Evolutionary conservation across 2,888 invertebrate genomes (phyloP).

Genomic region (Tiphia femorata): DNA sequence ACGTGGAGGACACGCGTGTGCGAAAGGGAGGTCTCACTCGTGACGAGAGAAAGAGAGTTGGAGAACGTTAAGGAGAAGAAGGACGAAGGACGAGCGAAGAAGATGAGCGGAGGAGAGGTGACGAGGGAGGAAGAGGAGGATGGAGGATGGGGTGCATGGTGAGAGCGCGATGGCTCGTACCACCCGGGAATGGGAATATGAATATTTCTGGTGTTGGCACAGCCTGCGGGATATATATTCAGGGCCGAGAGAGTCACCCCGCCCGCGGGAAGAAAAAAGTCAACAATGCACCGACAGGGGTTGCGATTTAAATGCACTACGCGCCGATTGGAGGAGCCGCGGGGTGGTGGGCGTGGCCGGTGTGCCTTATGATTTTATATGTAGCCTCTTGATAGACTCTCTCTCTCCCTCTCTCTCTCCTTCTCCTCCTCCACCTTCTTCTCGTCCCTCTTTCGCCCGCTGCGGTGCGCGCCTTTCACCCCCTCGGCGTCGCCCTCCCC

Average conservation of each 20-base stretch:
- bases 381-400: constrained; percentile 59
- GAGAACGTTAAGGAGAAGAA: background rate
- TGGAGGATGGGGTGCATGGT: constrained; percentile 15
- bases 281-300: constrained; percentile 64
- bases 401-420: constrained; percentile 28
- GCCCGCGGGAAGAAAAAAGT: constrained; percentile 54
- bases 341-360: constrained; percentile 66
- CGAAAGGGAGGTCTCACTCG: constrained; percentile 15
- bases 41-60: constrained; percentile 10
- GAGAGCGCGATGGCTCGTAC: constrained; percentile 34
- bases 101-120: constrained; percentile 2
- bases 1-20: constrained; percentile 37
- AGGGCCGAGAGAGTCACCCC: constrained; percentile 50
- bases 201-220: constrained; percentile 48
- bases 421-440: constrained; percentile 12
- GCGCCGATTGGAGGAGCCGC: constrained; percentile 56
- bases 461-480: constrained; percentile 10
- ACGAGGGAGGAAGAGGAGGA: constrained; percentile 8
- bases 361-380: constrained; percentile 67
- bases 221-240: constrained; percentile 40
- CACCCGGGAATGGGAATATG: constrained; percentile 40
- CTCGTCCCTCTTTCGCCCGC: constrained; percentile 2
- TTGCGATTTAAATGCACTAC: constrained; percentile 65
- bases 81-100: too few species aligned
- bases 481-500: constrained; percentile 1